These are phyloP conservation scores for Volucella zonaria DNA, from an alignment of 2,888 invertebrate species.

Conservation along the genomic window DNA sequence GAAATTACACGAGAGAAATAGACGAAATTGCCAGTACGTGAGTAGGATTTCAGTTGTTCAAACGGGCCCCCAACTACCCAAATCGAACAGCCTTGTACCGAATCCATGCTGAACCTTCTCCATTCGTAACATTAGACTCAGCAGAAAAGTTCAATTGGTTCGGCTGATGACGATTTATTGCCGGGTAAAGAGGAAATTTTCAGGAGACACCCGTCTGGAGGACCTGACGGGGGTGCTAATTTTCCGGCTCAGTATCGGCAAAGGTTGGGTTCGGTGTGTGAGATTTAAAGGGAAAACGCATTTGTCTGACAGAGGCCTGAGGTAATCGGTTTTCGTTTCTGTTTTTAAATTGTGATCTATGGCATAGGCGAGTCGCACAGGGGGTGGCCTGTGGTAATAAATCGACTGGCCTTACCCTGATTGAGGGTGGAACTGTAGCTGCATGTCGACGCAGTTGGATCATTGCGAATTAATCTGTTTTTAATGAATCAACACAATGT, in stretches of 20 bases:
- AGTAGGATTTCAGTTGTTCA: slow-evolving; percentile 44
- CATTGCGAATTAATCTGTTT: slow-evolving; percentile 54
- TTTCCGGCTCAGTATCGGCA: slow-evolving; percentile 17
- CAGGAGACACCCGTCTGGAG: neutral
- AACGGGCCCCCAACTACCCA: neutral
- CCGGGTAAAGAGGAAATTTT: slow-evolving; percentile 7
- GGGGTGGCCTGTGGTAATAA: slow-evolving; percentile 50
- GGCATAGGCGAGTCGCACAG: slow-evolving; percentile 11
- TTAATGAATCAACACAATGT: slow-evolving; percentile 63
- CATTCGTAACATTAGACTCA: slow-evolving; percentile 53
- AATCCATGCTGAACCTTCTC: slow-evolving; percentile 44
- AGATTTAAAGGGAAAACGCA: slow-evolving; percentile 10
- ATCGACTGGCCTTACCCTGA: slow-evolving; percentile 32
- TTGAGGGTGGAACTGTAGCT: slow-evolving; percentile 25
- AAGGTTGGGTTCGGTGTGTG: neutral
- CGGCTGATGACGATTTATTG: slow-evolving; percentile 69
- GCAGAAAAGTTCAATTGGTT: slow-evolving; percentile 40
- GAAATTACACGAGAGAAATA: slow-evolving; percentile 60
- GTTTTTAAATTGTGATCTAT: slow-evolving; percentile 48
- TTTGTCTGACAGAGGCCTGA: slow-evolving; percentile 34
- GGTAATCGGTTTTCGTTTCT: slow-evolving; percentile 27
- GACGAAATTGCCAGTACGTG: slow-evolving; percentile 68
- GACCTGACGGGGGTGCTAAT: slow-evolving; percentile 64
- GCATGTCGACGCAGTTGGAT: slow-evolving; percentile 29
- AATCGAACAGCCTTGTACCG: slow-evolving; percentile 35